Base-by-base conservation (phyloP, 1,140 invertebrate genomes). In the Heliconius melpomene region DNA sequence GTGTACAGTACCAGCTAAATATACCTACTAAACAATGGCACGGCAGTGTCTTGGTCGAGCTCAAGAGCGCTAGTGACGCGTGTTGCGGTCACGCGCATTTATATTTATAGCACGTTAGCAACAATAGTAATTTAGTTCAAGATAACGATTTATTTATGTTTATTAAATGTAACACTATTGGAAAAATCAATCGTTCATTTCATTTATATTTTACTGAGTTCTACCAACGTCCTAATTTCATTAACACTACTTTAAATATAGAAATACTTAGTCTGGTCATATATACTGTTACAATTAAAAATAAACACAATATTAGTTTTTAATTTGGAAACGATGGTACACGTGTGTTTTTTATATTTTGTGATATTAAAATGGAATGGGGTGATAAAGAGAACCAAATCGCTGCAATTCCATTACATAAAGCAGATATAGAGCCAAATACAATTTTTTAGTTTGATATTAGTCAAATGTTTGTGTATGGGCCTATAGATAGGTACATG, bases 21-120 rank as follows among this genome's bases (percentile, higher is more conserved):
- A 92, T 92, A 91, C n/a, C n/a, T n/a, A n/a, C 86, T 86, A 75
- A 87, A 82, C 91, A 91, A 91, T 93, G 89, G 89, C 88, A 91
- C 92, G 89, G 89, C 88, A 89, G 86, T 91, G 89, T 90, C 90
- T 87, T 89, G 90, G 91, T 91, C 90, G 89, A 83, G 86, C 81
- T 91, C 91, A 92, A 92, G 90, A 91, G 75, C 90, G 84, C 74
- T 85, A 81, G 84, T 93, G 91, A 92, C 91, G 90, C 77, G 76
- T 36, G 79, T 26, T 89, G 82, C 85, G 86, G 87, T 91, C 90
- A 92, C 90, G 89, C 87, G 88, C 84, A 80, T 87, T 54, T 83
- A 60, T 85, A 85, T 85, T 85, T 83, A 80, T 85, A 85, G 82
- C 84, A 29, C 66, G 74, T 26, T 82, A 75, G 78, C 74, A 74